phyloP scores from a whole-genome alignment of 2,113 vertebrate species.

The Pelecanoides urinatrix region DNA sequence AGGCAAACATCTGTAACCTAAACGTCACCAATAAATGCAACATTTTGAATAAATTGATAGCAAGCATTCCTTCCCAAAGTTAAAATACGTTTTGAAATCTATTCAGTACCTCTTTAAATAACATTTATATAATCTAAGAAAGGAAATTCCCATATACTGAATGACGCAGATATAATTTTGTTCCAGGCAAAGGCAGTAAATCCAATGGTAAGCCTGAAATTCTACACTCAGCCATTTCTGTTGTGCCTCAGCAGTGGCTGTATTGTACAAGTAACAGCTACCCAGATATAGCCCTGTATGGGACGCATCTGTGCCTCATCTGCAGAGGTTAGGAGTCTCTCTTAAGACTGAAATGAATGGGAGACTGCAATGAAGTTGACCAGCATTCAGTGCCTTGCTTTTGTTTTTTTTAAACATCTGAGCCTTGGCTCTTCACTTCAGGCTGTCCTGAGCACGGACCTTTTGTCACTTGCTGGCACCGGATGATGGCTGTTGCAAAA shows the following conservation, averaged over 20 bases:
- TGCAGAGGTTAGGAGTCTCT: background rate
- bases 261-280: background rate
- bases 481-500: background rate
- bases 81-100: background rate
- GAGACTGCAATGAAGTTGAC: background rate
- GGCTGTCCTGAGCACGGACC: background rate
- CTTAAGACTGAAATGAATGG: background rate
- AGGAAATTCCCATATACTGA: background rate
- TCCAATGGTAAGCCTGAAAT: background rate
- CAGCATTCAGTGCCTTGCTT: fast-evolving
- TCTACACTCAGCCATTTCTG: background rate
- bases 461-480: background rate
- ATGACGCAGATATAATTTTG: background rate
- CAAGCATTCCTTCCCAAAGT: background rate
- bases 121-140: background rate
- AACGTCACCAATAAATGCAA: background rate
- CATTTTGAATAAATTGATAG: background rate
- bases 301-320: background rate
- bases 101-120: background rate
- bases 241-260: background rate
- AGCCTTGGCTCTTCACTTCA: background rate
- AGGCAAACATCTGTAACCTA: background rate
- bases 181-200: background rate
- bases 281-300: fast-evolving
- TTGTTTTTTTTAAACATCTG: background rate